Evolutionary conservation across 2,797 vertebrate genomes (phyloP).

Genomic region (Micromesistius poutassou): DNA sequence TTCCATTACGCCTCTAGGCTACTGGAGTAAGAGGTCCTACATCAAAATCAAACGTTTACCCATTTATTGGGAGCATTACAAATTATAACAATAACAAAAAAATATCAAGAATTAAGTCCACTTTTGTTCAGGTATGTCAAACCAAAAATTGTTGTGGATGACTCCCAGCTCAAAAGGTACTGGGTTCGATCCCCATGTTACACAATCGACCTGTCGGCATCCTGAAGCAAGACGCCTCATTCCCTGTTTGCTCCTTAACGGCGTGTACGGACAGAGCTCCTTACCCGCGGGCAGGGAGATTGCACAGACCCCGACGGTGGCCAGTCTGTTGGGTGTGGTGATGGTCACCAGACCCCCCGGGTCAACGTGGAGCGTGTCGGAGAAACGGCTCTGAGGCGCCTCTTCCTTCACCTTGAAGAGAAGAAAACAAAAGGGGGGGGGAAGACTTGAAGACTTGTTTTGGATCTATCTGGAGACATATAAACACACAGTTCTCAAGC

Average conservation of each 20-base stretch:
- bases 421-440: not conserved
- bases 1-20: not conserved
- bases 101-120: not conserved
- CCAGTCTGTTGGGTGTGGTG: constrained; percentile 86
- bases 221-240: not conserved
- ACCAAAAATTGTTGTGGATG: too few species aligned
- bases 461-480: not conserved
- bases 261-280: not conserved
- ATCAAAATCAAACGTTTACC: not conserved
- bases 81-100: not conserved
- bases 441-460: not conserved
- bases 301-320: constrained; percentile 82
- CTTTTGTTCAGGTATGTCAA: not conserved
- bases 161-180: not conserved
- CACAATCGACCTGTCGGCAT: not conserved
- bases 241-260: not conserved
- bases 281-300: constrained; percentile 83
- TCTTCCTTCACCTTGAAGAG: constrained; percentile 80
- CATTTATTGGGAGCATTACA: not conserved
- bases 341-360: constrained; percentile 83
- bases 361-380: constrained; percentile 83
- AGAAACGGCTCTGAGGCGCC: constrained; percentile 66
- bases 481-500: not conserved
- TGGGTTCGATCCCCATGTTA: not conserved
- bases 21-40: not conserved